Evolutionary conservation across 2,888 invertebrate genomes (phyloP).

Genomic region (Papilio elwesi): DNA sequence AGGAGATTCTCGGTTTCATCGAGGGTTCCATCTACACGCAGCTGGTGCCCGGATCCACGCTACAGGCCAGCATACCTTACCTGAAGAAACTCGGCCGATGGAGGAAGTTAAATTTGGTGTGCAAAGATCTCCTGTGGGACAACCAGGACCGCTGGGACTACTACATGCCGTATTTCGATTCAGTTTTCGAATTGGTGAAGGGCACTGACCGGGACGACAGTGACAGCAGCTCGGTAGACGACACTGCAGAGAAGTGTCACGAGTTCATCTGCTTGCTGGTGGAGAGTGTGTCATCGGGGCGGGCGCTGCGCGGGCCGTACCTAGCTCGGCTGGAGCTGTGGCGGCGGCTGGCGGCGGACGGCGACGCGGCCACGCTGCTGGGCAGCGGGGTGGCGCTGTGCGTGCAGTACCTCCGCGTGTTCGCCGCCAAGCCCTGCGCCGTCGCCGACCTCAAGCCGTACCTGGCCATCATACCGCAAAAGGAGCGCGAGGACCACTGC

Average conservation of each 20-base stretch:
- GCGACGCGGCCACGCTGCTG: constrained; percentile 80
- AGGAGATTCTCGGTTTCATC: constrained; percentile 92
- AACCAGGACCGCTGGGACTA: constrained; percentile 90
- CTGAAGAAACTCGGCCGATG: constrained; percentile 89
- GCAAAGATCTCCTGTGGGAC: constrained; percentile 89
- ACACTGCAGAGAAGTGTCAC: constrained; percentile 75
- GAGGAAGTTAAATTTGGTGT: constrained; percentile 88
- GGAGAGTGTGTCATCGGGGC: constrained; percentile 75
- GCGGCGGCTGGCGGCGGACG: constrained; percentile 83
- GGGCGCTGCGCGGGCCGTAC: constrained; percentile 90
- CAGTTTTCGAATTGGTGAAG: constrained; percentile 86
- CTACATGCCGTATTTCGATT: constrained; percentile 88
- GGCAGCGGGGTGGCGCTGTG: constrained; percentile 88
- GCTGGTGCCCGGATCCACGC: constrained; percentile 87
- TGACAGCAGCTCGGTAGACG: constrained; percentile 61
- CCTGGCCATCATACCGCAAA: constrained; percentile 87
- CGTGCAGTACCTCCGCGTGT: constrained; percentile 90
- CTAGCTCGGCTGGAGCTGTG: constrained; percentile 92
- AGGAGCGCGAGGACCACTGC: constrained; percentile 84
- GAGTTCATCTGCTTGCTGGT: constrained; percentile 79
- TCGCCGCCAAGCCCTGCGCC: constrained; percentile 94
- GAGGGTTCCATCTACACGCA: constrained; percentile 89
- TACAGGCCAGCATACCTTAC: constrained; percentile 89
- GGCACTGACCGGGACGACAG: constrained; percentile 53
- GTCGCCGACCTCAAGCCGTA: constrained; percentile 92